A percentile compares a stretch with the other conserved stretches of the same genome.
phyloP scores from a whole-genome alignment of 2,113 vertebrate genomes.

The Fulica atra region DNA sequence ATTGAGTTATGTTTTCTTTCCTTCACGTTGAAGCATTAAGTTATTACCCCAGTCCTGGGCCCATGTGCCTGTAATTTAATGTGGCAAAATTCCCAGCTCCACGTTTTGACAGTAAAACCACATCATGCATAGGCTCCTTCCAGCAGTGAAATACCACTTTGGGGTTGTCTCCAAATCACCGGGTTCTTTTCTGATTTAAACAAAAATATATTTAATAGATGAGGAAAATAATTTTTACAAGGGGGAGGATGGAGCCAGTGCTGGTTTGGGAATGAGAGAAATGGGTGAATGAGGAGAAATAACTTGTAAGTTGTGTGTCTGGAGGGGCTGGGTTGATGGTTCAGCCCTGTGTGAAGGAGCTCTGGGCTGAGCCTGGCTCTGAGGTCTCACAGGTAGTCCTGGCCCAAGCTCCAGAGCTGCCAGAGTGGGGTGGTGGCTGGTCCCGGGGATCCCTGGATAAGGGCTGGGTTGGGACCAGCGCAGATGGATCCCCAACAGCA shows the following conservation, averaged over 20 bases:
- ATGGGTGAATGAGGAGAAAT: not conserved
- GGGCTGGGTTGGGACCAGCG: not conserved
- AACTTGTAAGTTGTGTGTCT: rapidly evolving
- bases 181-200: not conserved
- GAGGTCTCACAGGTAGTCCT: rapidly evolving
- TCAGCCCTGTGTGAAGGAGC: not conserved
- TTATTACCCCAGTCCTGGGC: not conserved
- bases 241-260: not conserved
- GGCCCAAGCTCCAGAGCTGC: not conserved
- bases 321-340: rapidly evolving
- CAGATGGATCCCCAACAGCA: rapidly evolving
- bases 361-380: rapidly evolving
- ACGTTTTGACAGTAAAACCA: not conserved
- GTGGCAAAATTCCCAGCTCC: slow-evolving; percentile 22
- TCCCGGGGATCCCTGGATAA: not conserved
- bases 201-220: not conserved
- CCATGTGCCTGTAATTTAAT: not conserved
- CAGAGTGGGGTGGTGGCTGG: rapidly evolving
- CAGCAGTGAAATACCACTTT: not conserved
- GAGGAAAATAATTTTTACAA: not conserved
- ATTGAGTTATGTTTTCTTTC: slow-evolving; percentile 23
- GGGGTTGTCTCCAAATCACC: not conserved
- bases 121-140: not conserved
- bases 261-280: not conserved
- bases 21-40: not conserved